A percentile compares a stretch with the other conserved stretches of the same genome.
Conservation (phyloP, 2,888 invertebrate genomes). For the Nebria salina region DNA sequence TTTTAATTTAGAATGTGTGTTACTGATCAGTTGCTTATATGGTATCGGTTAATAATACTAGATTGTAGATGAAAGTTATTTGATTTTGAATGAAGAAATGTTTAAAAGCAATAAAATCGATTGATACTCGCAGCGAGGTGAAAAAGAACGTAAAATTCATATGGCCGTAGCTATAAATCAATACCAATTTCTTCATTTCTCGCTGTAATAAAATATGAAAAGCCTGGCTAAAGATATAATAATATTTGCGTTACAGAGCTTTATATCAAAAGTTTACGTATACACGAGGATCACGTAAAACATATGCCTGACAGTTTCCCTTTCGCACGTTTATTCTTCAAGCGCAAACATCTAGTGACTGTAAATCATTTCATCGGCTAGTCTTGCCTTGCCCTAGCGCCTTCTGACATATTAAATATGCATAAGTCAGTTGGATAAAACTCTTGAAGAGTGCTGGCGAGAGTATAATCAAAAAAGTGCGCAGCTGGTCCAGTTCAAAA, state of each 20-base stretch:
- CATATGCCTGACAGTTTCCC: background rate
- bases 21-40: no score
- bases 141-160: background rate
- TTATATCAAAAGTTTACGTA: background rate
- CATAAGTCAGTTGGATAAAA: constrained; percentile 20
- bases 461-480: constrained; percentile 19
- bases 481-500: constrained; percentile 19
- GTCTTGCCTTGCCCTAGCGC: background rate
- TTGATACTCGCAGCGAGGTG: background rate
- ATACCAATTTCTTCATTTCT: background rate
- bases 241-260: background rate
- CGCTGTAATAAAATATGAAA: background rate
- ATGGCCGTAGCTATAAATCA: no score
- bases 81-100: no score
- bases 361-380: constrained; percentile 22
- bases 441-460: background rate
- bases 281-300: background rate
- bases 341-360: background rate
- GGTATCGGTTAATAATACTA: no score
- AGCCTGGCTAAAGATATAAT: background rate
- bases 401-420: constrained; percentile 22
- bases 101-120: background rate
- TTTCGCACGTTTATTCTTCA: background rate
- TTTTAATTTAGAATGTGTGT: no score
- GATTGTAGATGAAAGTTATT: no score